Evolutionary conservation across 1,140 invertebrate species (phyloP), one percentile per base, ranked within the genome.

Genomic region (Sycophaga agraensis): DNA sequence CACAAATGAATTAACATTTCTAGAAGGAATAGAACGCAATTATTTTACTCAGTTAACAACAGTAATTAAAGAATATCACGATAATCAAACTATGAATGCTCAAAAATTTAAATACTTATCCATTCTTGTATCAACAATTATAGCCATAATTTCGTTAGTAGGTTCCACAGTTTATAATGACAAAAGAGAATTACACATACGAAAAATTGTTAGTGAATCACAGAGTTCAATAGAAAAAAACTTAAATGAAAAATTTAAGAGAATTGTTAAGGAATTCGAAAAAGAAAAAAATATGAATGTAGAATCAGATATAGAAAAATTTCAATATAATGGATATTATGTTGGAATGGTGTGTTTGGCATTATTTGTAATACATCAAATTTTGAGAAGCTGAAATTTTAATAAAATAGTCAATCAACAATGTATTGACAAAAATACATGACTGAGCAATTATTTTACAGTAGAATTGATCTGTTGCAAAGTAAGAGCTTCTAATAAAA

Each of bases 21-120:
- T 76, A 5, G 79, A 80, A 34, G 72, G 67, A 14, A 73, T 78
- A 50, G 77, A 79, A 46, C 68, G 69, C 4, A 75, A 80, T 62
- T 59, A 76, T 51, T 81, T 81, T 45, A 75, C 71, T 0, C 69
- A 75, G 21, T 68, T 81, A 21, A 66, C 77, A 17, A 81, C 77
- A 4, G 75, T 76, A 4, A 78, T 79, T 6, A 81, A 80, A 57
- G 78, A 81, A 43, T 80, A 81, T 64, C 79, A 81, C n/a, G 77
- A 79, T 55, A 69, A 61, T 11, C 78, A 81, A 66, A 66, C 68
- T 21, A 70, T 77, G 51, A 75, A 75, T 62, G 71, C 73, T 2
- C 75, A 78, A 48, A 79, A 76, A 54, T 77, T 75, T 26, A 79
- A 78, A 43, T 80, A 80, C 64, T 19, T 81, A 19, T 80, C 78